Percentiles rank a stretch among this genome's conserved stretches.
These are phyloP conservation scores for Synergus gifuensis DNA, from an alignment of 2,888 invertebrate species.

Conservation along the genomic window DNA sequence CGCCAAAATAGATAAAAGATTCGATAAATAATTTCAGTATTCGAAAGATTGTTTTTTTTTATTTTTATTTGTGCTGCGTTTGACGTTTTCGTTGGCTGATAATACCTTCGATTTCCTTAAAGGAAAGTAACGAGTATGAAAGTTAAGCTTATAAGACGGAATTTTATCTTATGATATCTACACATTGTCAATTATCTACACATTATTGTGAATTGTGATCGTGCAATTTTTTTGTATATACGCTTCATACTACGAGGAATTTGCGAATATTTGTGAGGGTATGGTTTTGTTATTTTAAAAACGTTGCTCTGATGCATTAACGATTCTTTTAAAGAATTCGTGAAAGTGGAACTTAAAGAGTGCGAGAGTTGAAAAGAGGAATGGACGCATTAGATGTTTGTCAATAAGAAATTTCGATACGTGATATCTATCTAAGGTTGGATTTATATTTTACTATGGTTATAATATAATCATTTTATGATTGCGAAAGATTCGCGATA, in stretches of 20 bases:
- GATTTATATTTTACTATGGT: constrained; percentile 38
- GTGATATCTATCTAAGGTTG: constrained; percentile 38
- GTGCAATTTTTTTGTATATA: constrained; percentile 68
- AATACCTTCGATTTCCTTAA: constrained; percentile 7
- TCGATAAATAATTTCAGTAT: constrained; percentile 14
- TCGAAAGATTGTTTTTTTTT: constrained; percentile 1
- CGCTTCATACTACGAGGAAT: constrained; percentile 34
- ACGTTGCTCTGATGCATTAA: not conserved
- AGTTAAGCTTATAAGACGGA: constrained; percentile 10
- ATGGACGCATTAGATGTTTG: constrained; percentile 17
- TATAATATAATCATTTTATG: constrained; percentile 39
- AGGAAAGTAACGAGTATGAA: constrained; percentile 1
- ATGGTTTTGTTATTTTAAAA: constrained; percentile 5
- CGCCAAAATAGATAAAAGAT: constrained; percentile 6
- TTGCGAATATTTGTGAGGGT: not conserved
- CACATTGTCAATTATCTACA: constrained; percentile 70
- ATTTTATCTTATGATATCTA: constrained; percentile 33
- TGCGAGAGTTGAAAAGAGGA: not conserved
- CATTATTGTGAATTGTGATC: constrained; percentile 68
- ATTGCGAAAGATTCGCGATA: constrained; percentile 30
- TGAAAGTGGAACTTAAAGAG: not conserved
- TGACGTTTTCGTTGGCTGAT: not conserved
- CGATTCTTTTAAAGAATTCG: constrained; percentile 11
- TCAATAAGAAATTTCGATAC: constrained; percentile 30
- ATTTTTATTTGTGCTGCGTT: not conserved